Evolutionary conservation across 1,140 invertebrate genomes (phyloP), one percentile per base, ranked within the genome.

Genomic region (Asbolus verrucosus): DNA sequence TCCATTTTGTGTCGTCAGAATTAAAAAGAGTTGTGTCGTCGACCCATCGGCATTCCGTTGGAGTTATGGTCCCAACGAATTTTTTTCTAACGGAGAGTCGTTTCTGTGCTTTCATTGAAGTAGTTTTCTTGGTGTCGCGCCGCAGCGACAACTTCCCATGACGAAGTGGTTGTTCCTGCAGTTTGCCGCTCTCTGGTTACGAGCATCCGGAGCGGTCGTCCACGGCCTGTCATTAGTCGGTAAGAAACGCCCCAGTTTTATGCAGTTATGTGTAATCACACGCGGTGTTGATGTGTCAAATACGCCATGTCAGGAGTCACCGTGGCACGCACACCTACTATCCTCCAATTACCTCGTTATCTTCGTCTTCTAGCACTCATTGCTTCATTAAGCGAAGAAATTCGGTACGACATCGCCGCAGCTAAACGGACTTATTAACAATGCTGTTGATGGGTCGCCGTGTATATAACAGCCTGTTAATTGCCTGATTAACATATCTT

Each of bases 181-280:
- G 41, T 54, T 54, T 63, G 63, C 63, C 63, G 39, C 63, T 66
- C 39, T 13, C 13, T 24, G 30, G 38, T 41, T 63, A 18, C 21
- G 13, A n/a, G 65, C 19, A 36, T 46, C 36, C 61, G 46, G 43
- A 67, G 63, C 39, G 67, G 67, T 46, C 36, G 62, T 38, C 31
- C 36, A 39, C 41, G 66, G 41, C 67, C 73, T 74, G 70, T 74
- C 70, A 74, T 74, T 74, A 74, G 70, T 54, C 63, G 46, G 70
- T 69, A 74, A 74, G 73, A 74, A 72, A 74, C 73, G 73, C 73
- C 73, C 73, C 41, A 69, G 67, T 72, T 74, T 74, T 74, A 74
- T 72, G 63, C 73, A 69, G 41, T 72, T 72, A 71, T 61, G 66
- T 69, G 73, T 74, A 74, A 74, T 74, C 66, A 74, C 73, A 74